Evolutionary conservation across 30 jellyfish, hydroid and myxozoan species (phyloP), one percentile per base, ranked within the genome.

Genomic region (Hydractinia echinata): DNA sequence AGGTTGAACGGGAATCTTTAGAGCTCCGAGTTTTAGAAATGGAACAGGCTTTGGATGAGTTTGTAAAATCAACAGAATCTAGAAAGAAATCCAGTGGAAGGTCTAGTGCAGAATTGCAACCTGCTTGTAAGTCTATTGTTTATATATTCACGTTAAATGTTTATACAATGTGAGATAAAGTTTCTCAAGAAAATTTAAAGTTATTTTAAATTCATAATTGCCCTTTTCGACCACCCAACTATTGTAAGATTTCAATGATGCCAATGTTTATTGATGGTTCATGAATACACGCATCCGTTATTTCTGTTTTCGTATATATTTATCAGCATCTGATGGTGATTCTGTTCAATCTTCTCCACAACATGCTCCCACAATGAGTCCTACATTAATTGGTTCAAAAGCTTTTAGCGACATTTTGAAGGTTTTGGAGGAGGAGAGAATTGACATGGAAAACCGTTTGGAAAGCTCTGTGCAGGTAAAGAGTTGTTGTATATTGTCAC

Each of bases 21-120:
- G 82, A 14, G 55, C 48, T 9, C 9, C 51, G 53, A 60, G n/a
- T 18, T 13, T 14, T 81, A 49, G 96, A 87, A 51, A 91, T 91
- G 83, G 95, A 86, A 18, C 81, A 72, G 39, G 97, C 97, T 4
- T 62, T 91, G 62, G 97, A 86, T 13, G 94, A 82, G 76, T 91
- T 85, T 86, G 97, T 86, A 84, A 76, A 67, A 55, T 67, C 94
- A 39, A 88, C 96, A 14, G 96, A 83, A 80, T 72, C 94, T 20
- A 71, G 96, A n/a, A 88, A 77, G 48, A 77, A 64, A 54, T 72
- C 73, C 56, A 77, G 90, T 66, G 89, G 89, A 16, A 39, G 69
- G 19, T 58, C 69, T 16, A 58, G 69, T 58, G 69, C 19, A 58
- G 69, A 58, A 58, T 16, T 30, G 44, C 44, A 30, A 30, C 44